phyloP scores from a whole-genome alignment of 2,113 vertebrate species.

The Burhinus bistriatus region DNA sequence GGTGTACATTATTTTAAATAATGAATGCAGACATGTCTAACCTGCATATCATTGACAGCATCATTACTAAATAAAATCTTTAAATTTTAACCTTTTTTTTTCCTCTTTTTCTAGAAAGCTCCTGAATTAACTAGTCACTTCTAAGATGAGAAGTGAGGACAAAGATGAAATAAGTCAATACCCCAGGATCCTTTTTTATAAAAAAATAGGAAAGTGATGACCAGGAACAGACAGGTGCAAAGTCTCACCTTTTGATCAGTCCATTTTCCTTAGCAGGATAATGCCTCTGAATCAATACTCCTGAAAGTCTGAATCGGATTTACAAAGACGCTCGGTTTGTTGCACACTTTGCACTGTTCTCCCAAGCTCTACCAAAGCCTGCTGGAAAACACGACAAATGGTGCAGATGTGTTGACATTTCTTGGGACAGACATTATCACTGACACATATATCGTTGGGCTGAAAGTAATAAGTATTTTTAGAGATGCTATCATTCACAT shows the following conservation, averaged over 20 bases:
- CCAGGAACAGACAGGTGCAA: not conserved
- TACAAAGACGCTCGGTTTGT: rapidly evolving
- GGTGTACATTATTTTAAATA: not conserved
- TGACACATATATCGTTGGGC: not conserved
- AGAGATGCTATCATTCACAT: not conserved
- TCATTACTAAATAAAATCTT: not conserved
- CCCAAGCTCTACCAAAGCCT: not conserved
- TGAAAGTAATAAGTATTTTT: not conserved
- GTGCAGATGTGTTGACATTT: not conserved
- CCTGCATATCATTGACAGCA: not conserved
- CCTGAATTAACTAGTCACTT: not conserved
- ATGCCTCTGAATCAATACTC: not conserved
- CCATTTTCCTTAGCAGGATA: not conserved
- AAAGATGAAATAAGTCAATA: not conserved
- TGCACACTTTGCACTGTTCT: not conserved
- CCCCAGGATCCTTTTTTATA: not conserved
- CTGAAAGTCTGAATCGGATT: not conserved
- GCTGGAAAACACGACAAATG: rapidly evolving
- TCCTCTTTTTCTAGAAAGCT: not conserved
- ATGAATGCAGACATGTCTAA: not conserved
- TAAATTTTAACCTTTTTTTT: not conserved
- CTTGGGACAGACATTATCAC: not conserved
- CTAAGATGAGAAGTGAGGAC: not conserved
- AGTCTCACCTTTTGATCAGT: not conserved
- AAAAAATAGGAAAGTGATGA: not conserved